phyloP scores from a whole-genome alignment of 2,888 invertebrate species.

The Agrochola lota region DNA sequence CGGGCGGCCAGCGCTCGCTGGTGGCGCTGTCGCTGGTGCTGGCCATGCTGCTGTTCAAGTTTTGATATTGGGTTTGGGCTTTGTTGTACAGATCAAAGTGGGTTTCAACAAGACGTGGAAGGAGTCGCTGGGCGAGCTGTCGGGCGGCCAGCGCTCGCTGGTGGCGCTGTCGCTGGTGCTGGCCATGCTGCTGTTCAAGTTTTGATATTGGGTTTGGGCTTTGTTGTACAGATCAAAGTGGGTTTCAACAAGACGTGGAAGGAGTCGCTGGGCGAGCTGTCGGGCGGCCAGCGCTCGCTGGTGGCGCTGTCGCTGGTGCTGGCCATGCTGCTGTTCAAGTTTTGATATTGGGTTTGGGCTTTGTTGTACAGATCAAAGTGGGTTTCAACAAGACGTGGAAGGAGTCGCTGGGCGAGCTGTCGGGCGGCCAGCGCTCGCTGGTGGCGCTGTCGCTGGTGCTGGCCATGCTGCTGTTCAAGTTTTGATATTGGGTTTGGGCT shows the following conservation, averaged over 20 bases:
- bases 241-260: constrained; percentile 98
- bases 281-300: constrained; percentile 98
- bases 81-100: constrained; percentile 88
- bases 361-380: constrained; percentile 88
- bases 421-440: constrained; percentile 98
- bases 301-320: constrained; percentile 99
- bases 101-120: constrained; percentile 98
- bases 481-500: no score
- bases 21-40: constrained; percentile 99
- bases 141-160: constrained; percentile 98
- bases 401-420: constrained; percentile 98
- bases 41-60: constrained; percentile 98
- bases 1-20: constrained; percentile 98
- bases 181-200: constrained; percentile 98
- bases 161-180: constrained; percentile 99
- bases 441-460: constrained; percentile 99
- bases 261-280: constrained; percentile 98
- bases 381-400: constrained; percentile 98
- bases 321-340: constrained; percentile 98
- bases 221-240: constrained; percentile 88
- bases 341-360: no score
- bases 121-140: constrained; percentile 98
- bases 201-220: no score
- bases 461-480: constrained; percentile 98
- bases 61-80: no score